These are phyloP conservation scores for Peribatodes rhomboidaria DNA, from an alignment of 2,888 invertebrate species.

Conservation along the genomic window DNA sequence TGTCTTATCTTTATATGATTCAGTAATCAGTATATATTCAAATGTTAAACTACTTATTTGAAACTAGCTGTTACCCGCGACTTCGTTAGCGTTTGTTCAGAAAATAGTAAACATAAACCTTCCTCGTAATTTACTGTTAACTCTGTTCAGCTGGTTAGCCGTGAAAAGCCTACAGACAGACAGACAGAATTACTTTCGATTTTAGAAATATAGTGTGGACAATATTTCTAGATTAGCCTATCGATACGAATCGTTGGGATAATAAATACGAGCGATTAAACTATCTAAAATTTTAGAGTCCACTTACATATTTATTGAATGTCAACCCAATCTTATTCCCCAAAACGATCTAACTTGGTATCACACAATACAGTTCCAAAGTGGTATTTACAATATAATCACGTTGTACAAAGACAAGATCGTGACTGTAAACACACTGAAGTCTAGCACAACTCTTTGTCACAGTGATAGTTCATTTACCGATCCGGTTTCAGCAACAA, in stretches of 20 bases:
- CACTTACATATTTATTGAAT: background rate
- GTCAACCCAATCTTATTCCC: slow-evolving; percentile 8
- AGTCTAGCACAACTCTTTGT: slow-evolving; percentile 28
- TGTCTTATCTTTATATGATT: background rate
- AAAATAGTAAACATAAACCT: too few species aligned
- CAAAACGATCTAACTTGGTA: slow-evolving; percentile 13
- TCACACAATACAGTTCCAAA: slow-evolving; percentile 14
- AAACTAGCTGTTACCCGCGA: too few species aligned
- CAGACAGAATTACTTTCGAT: too few species aligned
- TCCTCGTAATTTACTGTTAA: too few species aligned
- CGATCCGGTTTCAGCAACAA: slow-evolving; percentile 75
- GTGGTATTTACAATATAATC: slow-evolving; percentile 8
- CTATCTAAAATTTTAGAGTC: background rate
- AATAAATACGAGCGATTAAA: background rate
- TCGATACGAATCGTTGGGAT: background rate
- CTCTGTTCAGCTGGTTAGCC: too few species aligned
- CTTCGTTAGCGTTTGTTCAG: too few species aligned
- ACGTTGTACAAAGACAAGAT: slow-evolving; percentile 38
- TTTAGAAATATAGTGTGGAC: too few species aligned
- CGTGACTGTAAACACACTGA: slow-evolving; percentile 44
- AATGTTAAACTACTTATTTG: background rate
- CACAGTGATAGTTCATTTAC: slow-evolving; percentile 58
- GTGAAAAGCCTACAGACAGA: too few species aligned
- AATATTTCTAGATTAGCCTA: background rate
- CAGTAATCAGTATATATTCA: background rate